Conservation (phyloP, 2,113 vertebrate species). For the Odontophorus gujanensis region DNA sequence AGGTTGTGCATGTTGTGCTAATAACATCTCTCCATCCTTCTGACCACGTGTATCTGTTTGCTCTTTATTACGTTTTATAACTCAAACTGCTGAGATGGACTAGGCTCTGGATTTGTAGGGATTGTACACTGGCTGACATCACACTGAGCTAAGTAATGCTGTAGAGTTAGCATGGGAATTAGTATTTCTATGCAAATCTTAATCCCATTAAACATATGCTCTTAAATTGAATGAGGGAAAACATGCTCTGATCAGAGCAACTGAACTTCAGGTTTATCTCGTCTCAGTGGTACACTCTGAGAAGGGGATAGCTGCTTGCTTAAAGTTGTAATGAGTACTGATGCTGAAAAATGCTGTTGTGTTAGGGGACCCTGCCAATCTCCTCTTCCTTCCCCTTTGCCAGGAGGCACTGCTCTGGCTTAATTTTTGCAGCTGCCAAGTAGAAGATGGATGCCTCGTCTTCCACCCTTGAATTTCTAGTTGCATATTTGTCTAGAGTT, state of each 20-base stretch:
- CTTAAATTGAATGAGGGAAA: background rate
- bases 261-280: background rate
- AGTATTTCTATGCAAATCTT: rapidly evolving
- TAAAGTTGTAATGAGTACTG: background rate
- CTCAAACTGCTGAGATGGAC: background rate
- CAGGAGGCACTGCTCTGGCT: background rate
- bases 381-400: background rate
- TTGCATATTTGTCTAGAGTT: background rate
- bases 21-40: background rate
- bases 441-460: background rate
- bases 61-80: background rate
- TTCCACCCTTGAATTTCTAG: background rate
- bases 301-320: background rate
- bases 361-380: background rate
- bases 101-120: background rate
- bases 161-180: background rate
- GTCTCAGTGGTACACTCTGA: background rate
- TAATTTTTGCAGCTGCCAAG: background rate
- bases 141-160: background rate
- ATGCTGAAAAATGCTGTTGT: background rate
- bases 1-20: background rate
- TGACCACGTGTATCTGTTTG: background rate
- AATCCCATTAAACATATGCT: background rate
- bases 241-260: background rate
- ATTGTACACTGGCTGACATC: background rate